Evolutionary conservation across 2,113 vertebrate genomes (phyloP).

Genomic region (Crotophaga sulcirostris): DNA sequence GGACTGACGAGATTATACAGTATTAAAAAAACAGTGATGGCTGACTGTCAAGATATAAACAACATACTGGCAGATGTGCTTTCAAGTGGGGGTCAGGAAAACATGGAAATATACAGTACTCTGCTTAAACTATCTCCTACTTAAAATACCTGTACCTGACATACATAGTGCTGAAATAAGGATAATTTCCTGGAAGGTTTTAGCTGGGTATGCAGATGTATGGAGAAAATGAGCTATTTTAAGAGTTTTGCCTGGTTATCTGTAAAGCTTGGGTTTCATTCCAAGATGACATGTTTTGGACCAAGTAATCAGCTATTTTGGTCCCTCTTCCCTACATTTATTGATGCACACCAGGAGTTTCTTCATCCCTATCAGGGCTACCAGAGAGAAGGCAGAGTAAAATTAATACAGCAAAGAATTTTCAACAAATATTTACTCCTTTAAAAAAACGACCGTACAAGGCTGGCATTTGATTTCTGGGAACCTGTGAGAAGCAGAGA

Average conservation of each 20-base stretch:
- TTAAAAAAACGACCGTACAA: background rate
- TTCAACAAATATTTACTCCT: conserved; percentile 56
- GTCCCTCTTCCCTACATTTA: background rate
- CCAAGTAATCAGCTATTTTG: background rate
- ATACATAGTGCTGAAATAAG: background rate
- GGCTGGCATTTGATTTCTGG: conserved; percentile 52
- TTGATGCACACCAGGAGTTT: background rate
- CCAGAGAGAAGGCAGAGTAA: background rate
- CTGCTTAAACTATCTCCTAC: background rate
- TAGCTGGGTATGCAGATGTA: background rate
- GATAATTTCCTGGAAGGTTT: background rate
- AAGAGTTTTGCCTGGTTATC: background rate
- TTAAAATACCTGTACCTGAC: background rate
- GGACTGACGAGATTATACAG: background rate
- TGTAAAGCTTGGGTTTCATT: background rate
- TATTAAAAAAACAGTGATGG: background rate
- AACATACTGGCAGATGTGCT: conserved; percentile 21
- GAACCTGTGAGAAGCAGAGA: conserved; percentile 32
- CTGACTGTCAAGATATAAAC: conserved; percentile 17
- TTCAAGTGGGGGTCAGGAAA: background rate
- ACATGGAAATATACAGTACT: background rate
- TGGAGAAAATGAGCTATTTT: background rate
- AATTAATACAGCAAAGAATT: conserved; percentile 48
- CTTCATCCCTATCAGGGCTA: background rate
- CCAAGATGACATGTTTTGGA: background rate